phyloP scores from a whole-genome alignment of 37 sponge, comb jelly and placozoan species.

The Chondrosia reniformis region DNA sequence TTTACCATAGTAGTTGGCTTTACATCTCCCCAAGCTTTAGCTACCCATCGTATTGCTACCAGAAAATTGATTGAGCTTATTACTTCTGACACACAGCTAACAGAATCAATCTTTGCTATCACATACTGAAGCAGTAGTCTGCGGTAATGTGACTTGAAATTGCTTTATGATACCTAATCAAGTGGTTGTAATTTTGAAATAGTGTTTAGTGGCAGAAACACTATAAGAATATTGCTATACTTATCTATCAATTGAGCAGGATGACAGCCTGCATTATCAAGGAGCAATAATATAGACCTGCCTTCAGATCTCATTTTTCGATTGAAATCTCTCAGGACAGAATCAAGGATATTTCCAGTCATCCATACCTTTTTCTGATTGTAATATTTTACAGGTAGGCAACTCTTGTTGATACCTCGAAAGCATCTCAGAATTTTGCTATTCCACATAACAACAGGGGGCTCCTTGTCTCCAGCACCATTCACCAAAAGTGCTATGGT shows the following conservation, averaged over 20 bases:
- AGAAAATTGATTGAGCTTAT: no score
- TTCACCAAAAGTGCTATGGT: slow-evolving; percentile 60
- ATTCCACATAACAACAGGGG: slow-evolving; percentile 60
- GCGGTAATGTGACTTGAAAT: slow-evolving; percentile 47
- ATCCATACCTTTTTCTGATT: slow-evolving; percentile 55
- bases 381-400: slow-evolving; percentile 51
- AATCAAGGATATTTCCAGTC: slow-evolving; percentile 57
- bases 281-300: slow-evolving; percentile 31
- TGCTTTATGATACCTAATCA: slow-evolving; percentile 42
- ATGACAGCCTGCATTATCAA: slow-evolving; percentile 63
- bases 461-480: slow-evolving; percentile 34
- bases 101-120: slow-evolving; percentile 34
- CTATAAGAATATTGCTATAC: slow-evolving; percentile 45
- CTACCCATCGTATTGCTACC: no score
- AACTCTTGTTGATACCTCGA: slow-evolving; percentile 19
- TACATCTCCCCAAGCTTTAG: no score
- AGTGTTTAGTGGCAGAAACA: slow-evolving; percentile 58
- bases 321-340: slow-evolving; percentile 27
- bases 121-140: slow-evolving; percentile 11
- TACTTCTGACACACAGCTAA: slow-evolving; percentile 22
- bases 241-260: slow-evolving; percentile 25
- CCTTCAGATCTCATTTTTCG: background rate
- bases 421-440: slow-evolving; percentile 54
- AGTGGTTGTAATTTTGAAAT: slow-evolving; percentile 55
- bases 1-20: no score